Percentiles rank a stretch among this genome's conserved stretches.
Evolutionary conservation across 1,140 invertebrate genomes (phyloP).

Genomic region (Orius laevigatus): DNA sequence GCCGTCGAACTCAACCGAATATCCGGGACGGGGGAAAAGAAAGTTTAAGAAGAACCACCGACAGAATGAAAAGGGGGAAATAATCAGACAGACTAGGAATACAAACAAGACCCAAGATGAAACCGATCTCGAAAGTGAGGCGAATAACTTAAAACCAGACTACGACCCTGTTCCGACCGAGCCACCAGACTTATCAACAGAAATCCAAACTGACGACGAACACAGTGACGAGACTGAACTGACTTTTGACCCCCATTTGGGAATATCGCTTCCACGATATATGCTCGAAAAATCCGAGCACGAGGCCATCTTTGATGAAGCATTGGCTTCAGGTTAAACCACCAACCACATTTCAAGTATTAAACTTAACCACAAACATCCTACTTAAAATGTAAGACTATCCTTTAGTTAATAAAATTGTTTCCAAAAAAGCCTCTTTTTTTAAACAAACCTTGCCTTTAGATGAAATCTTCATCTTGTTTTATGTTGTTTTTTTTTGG

Average conservation of each 20-base stretch:
- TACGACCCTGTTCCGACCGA: conserved; percentile 17
- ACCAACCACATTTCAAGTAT: no score
- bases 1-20: not conserved
- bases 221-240: conserved; percentile 41
- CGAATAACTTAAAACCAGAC: conserved; percentile 8
- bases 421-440: not conserved
- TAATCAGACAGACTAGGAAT: conserved; percentile 3
- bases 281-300: conserved; percentile 48
- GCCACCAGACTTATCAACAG: conserved; percentile 14
- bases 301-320: conserved; percentile 45
- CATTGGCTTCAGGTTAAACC: conserved; percentile 19
- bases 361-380: not conserved
- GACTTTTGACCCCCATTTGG: conserved; percentile 40
- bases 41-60: conserved; percentile 9
- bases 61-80: not conserved
- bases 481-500: no score
- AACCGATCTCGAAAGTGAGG: conserved; percentile 10
- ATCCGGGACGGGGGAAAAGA: conserved; percentile 1
- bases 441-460: no score
- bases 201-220: conserved; percentile 27
- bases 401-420: not conserved
- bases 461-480: no score
- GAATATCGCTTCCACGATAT: conserved; percentile 43
- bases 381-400: not conserved
- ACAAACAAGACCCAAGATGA: conserved; percentile 16